Conservation (phyloP, 2,888 invertebrate species). For the Stomorhina lunata region DNA sequence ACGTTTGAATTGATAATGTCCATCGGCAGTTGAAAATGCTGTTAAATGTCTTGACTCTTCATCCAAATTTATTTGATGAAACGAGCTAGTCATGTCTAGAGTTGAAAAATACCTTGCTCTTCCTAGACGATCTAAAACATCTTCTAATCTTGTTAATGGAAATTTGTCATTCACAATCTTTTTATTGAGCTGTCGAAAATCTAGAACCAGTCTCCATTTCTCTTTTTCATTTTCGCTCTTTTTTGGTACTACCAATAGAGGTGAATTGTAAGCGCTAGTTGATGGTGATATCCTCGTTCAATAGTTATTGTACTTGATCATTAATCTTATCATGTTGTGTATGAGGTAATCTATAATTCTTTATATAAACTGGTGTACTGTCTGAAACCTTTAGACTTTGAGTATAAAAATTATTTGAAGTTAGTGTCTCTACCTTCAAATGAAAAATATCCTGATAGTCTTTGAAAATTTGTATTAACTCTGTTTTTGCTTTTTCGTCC, state of each 20-base stretch:
- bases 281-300: too few relatives aligned
- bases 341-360: too few relatives aligned
- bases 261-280: background rate
- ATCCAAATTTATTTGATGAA: background rate
- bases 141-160: background rate
- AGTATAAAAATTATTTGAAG: conserved; percentile 19
- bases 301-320: too few relatives aligned
- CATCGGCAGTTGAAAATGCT: conserved; percentile 4
- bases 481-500: background rate
- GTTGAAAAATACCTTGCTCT: conserved; percentile 5
- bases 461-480: background rate
- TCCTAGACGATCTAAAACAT: background rate
- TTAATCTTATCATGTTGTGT: too few relatives aligned
- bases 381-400: background rate
- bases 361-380: background rate
- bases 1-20: conserved; percentile 14
- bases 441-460: conserved; percentile 18
- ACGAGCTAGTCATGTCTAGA: background rate
- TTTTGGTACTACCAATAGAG: background rate
- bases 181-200: background rate
- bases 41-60: background rate
- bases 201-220: conserved; percentile 4
- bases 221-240: background rate
- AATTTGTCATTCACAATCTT: background rate
- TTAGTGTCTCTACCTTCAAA: conserved; percentile 10